These are phyloP conservation scores for Neotragus moschatus DNA, from an alignment of 2,113 vertebrate species.

Conservation along the genomic window DNA sequence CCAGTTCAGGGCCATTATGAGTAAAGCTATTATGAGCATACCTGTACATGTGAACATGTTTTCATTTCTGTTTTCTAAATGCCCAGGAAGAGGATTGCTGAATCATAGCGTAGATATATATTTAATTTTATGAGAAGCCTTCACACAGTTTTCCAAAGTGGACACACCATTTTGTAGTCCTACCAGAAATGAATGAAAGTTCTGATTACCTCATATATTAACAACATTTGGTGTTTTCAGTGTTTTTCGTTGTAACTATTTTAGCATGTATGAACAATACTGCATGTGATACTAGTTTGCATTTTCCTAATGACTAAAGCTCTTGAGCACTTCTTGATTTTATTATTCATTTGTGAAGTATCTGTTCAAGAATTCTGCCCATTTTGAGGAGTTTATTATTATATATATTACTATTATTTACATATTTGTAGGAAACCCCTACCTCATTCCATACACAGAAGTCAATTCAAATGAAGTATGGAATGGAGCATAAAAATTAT, in stretches of 20 bases:
- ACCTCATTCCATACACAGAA: not conserved
- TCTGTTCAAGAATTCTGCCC: not conserved
- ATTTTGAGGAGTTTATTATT: not conserved
- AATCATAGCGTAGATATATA: not conserved
- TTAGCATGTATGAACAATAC: not conserved
- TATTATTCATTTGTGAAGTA: not conserved
- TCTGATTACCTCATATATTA: not conserved
- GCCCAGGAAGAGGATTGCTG: not conserved
- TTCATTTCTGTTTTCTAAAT: not conserved
- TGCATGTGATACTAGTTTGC: not conserved
- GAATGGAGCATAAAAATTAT: not conserved
- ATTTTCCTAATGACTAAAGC: not conserved
- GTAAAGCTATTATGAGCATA: not conserved
- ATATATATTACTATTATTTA: not conserved
- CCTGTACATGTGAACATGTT: not conserved
- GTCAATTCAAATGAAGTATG: not conserved
- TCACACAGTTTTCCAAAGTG: not conserved
- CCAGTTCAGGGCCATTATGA: not conserved
- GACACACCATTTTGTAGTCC: not conserved
- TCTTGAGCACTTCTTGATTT: not conserved
- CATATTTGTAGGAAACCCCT: not conserved
- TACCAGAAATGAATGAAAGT: not conserved
- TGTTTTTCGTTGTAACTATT: not conserved
- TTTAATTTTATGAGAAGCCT: not conserved
- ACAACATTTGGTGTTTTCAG: not conserved